Evolutionary conservation across 2,888 invertebrate species (phyloP), one percentile per base, ranked within the genome.

Genomic region (Dimorphilus gyrociliatus): DNA sequence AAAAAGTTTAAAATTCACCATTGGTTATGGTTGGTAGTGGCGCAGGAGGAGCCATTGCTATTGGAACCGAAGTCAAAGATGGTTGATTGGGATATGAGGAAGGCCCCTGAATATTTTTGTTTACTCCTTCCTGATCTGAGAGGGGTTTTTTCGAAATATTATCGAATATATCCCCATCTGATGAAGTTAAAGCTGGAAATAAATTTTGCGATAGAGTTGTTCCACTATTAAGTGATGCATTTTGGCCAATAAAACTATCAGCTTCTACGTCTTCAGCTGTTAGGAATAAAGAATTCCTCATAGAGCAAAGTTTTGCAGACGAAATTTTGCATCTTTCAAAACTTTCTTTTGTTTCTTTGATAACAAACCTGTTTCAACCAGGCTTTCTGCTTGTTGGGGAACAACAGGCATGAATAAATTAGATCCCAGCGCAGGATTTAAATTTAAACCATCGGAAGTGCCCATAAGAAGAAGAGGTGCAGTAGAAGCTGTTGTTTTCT

Each of bases 241-340:
- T 40, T 37, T 58, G 58, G 10, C 58, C 58, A 23, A 58, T 48
- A 48, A 58, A 58, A 40, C 53, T 56, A 42, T 55, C 57, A 19
- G 49, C 56, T 37, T 57, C 55, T 14, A 48, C 55, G 45, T 69
- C 70, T 38, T 54, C 55, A 38, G 50, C 55, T 55, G 42, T 14
- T 44, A 32, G 30, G 25, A 18, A 33, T 25, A 30, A 25, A 30
- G 21, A 12, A 7, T 18, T 12, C 14, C 7, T 13, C 14, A 10
- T 7, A 10, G 21, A 21, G n/a, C 8, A 21, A 32, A 21, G n/a
- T 21, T n/a, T 21, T 21, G n/a, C 21, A 21, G 21, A 10, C n/a
- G 21, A n/a, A 21, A 21, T 21, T 21, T 21, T 8, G 21, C 21
- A 21, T 8, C 8, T 21, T 21, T n/a, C 8, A n/a, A 21, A 21